These are phyloP conservation scores for Acromyrmex heyeri DNA, from an alignment of 1,140 invertebrate genomes.

Conservation along the genomic window DNA sequence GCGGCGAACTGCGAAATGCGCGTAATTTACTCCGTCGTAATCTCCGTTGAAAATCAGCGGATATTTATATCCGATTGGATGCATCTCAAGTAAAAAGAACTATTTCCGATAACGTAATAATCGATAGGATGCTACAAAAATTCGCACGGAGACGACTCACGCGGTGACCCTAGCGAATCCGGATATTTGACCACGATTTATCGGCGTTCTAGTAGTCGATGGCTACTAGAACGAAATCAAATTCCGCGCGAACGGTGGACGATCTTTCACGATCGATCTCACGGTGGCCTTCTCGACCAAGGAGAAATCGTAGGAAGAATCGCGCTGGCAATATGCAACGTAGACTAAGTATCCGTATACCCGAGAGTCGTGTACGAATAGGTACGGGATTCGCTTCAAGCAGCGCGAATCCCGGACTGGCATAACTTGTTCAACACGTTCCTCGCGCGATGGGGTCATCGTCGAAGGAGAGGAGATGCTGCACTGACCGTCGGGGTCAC, in stretches of 20 bases:
- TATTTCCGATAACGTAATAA: slow-evolving; percentile 25
- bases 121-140: slow-evolving; percentile 10
- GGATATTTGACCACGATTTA: slow-evolving; percentile 62
- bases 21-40: slow-evolving; percentile 1
- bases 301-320: slow-evolving; percentile 37
- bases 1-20: background rate
- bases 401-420: slow-evolving; percentile 63
- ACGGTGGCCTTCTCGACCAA: slow-evolving; percentile 23
- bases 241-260: slow-evolving; percentile 63
- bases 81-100: background rate
- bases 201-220: slow-evolving; percentile 29
- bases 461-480: slow-evolving; percentile 65
- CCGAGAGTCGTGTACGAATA: slow-evolving; percentile 37
- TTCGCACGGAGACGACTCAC: background rate
- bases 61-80: slow-evolving; percentile 29
- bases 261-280: slow-evolving; percentile 71
- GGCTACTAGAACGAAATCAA: slow-evolving; percentile 72
- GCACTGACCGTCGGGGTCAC: slow-evolving; percentile 73
- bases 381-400: slow-evolving; percentile 23
- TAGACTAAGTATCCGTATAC: slow-evolving; percentile 38
- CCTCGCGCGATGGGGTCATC: slow-evolving; percentile 76
- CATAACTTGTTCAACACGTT: slow-evolving; percentile 81
- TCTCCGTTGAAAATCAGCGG: slow-evolving; percentile 21
- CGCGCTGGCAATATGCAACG: slow-evolving; percentile 41
- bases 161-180: background rate